Conservation (phyloP, 2,113 vertebrate genomes). For the Nycticryphes semicollaris region DNA sequence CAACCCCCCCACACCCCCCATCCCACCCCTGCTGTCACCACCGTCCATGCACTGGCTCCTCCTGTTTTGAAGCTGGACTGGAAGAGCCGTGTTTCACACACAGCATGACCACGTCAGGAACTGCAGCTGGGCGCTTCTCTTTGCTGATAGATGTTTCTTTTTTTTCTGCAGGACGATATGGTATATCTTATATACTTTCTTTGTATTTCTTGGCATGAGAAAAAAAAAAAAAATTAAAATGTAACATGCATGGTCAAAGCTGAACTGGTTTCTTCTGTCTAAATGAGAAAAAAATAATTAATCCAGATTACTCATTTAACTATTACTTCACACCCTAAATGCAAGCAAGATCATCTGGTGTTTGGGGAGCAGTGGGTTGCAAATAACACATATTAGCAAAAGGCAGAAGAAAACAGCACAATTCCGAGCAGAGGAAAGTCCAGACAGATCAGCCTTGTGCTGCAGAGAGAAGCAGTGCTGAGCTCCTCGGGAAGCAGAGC, state of each 20-base stretch:
- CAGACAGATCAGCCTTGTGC: not conserved
- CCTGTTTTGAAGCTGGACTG: not conserved
- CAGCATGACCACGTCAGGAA: not conserved
- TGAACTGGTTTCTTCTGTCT: conserved; percentile 45
- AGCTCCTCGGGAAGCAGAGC: not conserved
- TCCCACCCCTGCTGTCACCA: not conserved
- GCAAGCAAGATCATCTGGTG: not conserved
- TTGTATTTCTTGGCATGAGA: conserved; percentile 89
- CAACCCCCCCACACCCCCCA: not conserved
- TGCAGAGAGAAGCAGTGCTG: not conserved
- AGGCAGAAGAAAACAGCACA: not conserved
- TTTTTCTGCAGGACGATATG: conserved; percentile 42
- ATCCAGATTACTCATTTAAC: not conserved
- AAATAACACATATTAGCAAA: not conserved
- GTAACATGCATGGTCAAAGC: conserved; percentile 80
- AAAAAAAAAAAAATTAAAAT: conserved; percentile 88
- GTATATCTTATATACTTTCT: conserved; percentile 73
- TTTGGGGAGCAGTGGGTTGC: not conserved
- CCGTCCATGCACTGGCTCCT: not conserved
- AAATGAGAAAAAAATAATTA: not conserved
- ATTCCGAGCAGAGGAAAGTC: not conserved
- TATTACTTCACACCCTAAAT: not conserved
- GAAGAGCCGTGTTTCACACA: not conserved
- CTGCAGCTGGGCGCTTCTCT: not conserved
- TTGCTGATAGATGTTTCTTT: conserved; percentile 1